Evolutionary conservation across 2,888 invertebrate species (phyloP), one percentile per base, ranked within the genome.

Genomic region (Steromphala cineraria): DNA sequence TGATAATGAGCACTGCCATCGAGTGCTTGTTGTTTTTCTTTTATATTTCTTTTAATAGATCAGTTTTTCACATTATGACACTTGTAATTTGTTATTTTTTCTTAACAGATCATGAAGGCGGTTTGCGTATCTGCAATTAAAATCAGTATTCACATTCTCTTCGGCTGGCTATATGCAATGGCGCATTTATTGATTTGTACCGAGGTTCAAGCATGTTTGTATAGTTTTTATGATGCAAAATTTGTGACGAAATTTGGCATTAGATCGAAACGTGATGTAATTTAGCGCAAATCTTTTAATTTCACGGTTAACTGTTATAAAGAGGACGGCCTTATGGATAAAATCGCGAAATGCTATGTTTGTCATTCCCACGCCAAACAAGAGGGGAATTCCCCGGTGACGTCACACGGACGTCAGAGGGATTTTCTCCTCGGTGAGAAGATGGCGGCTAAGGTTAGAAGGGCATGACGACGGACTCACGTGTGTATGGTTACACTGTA

Each of bases 301-400:
- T 67, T 36, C n/a, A 36, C 24, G 15, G 67, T 7, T 28, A 28
- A 28, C 67, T 31, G 36, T 31, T 67, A 67, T 10, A 17, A 17
- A 28, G 13, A 53, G 28, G n/a, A 46, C 46, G 46, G 5, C 46
- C 46, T 8, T 10, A 10, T 1, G 46, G 46, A 46, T 46, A 46
- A 46, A 46, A 36, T 2, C 24, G 24, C n/a, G 52, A 53, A 21
- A n/a, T 21, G 46, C 46, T 17, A 53, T 67, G 67, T 78, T 67
- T 67, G 52, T 24, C 31, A 28, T 79, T 71, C 21, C 67, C 82
- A 80, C 46, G 82, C 10, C 24, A 53, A 74, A 77, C 76, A 80
- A 55, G 77, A 80, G 40, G 77, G 79, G 82, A 80, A 80, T 80
- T 80, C 71, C 82, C 82, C 52, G 74, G 28, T 77, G 53, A 82